These are phyloP conservation scores for Isotomurus palustris DNA, from an alignment of 2,888 invertebrate species.

Conservation along the genomic window DNA sequence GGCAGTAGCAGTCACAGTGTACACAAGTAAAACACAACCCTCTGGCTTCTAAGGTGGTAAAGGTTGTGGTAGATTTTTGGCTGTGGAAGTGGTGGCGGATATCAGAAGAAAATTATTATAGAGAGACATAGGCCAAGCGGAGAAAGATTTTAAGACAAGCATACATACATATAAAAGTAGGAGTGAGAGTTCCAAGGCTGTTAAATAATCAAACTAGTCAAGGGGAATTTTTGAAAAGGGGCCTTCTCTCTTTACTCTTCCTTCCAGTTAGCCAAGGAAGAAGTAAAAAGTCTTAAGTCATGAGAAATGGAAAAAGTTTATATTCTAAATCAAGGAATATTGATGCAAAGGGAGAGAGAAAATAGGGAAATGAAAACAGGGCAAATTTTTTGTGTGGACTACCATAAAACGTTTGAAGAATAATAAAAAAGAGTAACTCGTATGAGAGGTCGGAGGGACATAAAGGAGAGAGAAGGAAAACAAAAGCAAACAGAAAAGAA, in stretches of 20 bases:
- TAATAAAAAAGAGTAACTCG: conserved; percentile 41
- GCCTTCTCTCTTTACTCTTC: conserved; percentile 7
- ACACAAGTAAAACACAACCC: too few relatives aligned
- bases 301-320: conserved; percentile 41
- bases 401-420: conserved; percentile 44
- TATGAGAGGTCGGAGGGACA: conserved; percentile 17
- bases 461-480: conserved; percentile 28
- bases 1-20: too few relatives aligned
- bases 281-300: conserved; percentile 21
- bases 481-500: conserved; percentile 34
- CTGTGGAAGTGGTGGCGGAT: too few relatives aligned
- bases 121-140: not conserved
- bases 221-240: not conserved
- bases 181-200: conserved; percentile 24
- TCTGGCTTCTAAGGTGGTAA: too few relatives aligned
- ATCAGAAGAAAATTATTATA: too few relatives aligned
- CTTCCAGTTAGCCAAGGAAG: conserved; percentile 1
- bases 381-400: conserved; percentile 37
- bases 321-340: conserved; percentile 43
- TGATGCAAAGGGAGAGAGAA: conserved; percentile 35
- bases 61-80: too few relatives aligned
- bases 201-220: conserved; percentile 34
- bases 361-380: conserved; percentile 38
- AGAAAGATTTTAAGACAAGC: conserved; percentile 4
- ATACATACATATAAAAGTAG: conserved; percentile 21